These are phyloP conservation scores for Tetramorium alpestre DNA, from an alignment of 1,140 invertebrate genomes.

Conservation along the genomic window DNA sequence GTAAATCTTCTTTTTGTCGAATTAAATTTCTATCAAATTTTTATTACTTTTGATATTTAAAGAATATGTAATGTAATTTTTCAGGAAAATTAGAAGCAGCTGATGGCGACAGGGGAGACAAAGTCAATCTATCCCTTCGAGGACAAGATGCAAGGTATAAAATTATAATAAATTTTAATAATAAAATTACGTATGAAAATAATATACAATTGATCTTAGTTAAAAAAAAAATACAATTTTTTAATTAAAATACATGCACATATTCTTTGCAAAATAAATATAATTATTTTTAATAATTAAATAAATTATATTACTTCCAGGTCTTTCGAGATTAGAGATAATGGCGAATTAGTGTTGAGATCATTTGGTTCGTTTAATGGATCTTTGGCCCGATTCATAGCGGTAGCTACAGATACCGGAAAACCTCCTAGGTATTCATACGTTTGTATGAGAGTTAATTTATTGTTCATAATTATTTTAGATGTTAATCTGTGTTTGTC, in stretches of 20 bases:
- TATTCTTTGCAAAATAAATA: conserved; percentile 25
- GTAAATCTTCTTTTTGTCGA: conserved; percentile 74
- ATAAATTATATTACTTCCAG: conserved; percentile 73
- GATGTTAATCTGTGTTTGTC: background rate
- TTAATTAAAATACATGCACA: background rate
- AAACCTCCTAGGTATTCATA: conserved; percentile 88
- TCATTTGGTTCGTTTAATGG: conserved; percentile 87
- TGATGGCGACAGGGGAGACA: conserved; percentile 93
- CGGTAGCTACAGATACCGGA: conserved; percentile 93
- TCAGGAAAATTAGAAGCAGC: conserved; percentile 90
- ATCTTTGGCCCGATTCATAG: conserved; percentile 88
- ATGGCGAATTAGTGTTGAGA: conserved; percentile 86
- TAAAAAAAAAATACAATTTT: background rate
- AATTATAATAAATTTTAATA: background rate
- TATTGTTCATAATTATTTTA: background rate
- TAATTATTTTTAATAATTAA: conserved; percentile 30
- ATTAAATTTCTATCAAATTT: background rate
- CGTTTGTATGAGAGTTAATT: background rate
- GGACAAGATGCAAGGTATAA: conserved; percentile 90
- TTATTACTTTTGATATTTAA: background rate
- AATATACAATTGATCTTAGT: background rate
- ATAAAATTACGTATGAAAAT: conserved; percentile 6
- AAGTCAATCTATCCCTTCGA: conserved; percentile 89
- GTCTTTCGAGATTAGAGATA: conserved; percentile 85
- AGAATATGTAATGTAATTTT: background rate